Evolutionary conservation across 2,797 vertebrate species (phyloP), one percentile per base, ranked within the genome.

Genomic region (Coregonus suidteri): DNA sequence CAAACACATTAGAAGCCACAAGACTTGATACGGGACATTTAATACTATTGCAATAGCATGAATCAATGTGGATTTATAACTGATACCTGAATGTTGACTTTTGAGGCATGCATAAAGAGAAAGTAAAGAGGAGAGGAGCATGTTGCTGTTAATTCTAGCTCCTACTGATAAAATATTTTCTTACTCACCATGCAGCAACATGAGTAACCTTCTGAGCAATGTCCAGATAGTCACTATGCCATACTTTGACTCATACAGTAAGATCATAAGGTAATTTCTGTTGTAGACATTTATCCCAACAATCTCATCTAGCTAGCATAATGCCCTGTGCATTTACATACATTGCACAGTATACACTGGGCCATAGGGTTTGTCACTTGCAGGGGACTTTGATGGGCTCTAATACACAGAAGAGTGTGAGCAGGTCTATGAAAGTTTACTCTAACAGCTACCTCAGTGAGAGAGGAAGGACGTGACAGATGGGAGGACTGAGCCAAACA

Each of bases 401-500:
- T 11, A 64, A 64, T 25, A 68, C 34, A 67, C 66, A 37, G 14
- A 16, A 37, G 67, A 69, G 70, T 84, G 75, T 81, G 87, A 75
- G 87, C 86, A 81, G 88, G 84, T 90, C 84, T 15, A 4, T 47
- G 13, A 74, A 37, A 82, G 65, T 82, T 47, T 11, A 47, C 41
- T 47, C 41, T 77, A 71, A 87, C 75, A 79, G 76, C 41, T 25
- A 85, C 88, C 81, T 88, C 85, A 84, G 84, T 88, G 79, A 85
- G 79, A 74, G 51, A 73, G 65, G 52, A 74, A 91, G 91, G 91
- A 91, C 90, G 85, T 88, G 84, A 90, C 87, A 91, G 78, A 68
- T 15, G n/a, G 16, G 15, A 81, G 77, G 79, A 88, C 86, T 78
- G 85, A 86, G 84, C 59, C 89, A 91, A 93, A 93, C 91, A 92